Conservation (phyloP, 2,888 invertebrate species). For the Sinhomidia bicolor region DNA sequence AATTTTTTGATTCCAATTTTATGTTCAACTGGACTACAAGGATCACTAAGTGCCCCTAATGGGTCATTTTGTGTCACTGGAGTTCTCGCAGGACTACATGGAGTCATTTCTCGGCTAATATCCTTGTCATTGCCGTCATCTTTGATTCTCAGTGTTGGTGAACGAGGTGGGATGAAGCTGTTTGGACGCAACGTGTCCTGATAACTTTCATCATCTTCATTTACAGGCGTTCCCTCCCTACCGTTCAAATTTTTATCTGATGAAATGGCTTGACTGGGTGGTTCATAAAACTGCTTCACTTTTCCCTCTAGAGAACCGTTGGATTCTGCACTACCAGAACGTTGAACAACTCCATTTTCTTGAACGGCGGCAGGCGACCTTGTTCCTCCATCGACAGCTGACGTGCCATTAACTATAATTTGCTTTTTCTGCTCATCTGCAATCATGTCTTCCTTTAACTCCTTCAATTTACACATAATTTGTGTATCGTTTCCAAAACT, state of each 20-base stretch:
- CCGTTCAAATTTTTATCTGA: constrained; percentile 68
- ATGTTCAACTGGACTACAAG: constrained; percentile 58
- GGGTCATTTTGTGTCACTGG: constrained; percentile 96
- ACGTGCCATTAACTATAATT: background rate
- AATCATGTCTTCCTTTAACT: constrained; percentile 77
- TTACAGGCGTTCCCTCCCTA: constrained; percentile 78
- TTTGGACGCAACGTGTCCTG: constrained; percentile 70
- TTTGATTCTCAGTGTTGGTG: constrained; percentile 74
- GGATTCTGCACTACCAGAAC: constrained; percentile 77
- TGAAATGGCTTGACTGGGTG: constrained; percentile 14
- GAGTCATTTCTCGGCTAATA: constrained; percentile 82
- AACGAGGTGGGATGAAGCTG: constrained; percentile 57
- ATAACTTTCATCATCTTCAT: constrained; percentile 74
- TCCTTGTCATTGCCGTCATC: constrained; percentile 7
- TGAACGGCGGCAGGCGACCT: background rate
- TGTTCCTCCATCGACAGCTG: constrained; percentile 47
- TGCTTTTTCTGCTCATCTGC: constrained; percentile 63
- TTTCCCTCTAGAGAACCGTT: constrained; percentile 77
- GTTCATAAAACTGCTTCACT: constrained; percentile 78
- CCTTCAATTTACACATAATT: constrained; percentile 82
- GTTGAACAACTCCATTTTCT: background rate
- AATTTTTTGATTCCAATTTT: constrained; percentile 46
- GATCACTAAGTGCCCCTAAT: constrained; percentile 88
- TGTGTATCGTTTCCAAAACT: constrained; percentile 92
- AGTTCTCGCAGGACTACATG: constrained; percentile 85